These are phyloP conservation scores for Pipa parva DNA, from an alignment of 2,113 vertebrate genomes.

Conservation along the genomic window DNA sequence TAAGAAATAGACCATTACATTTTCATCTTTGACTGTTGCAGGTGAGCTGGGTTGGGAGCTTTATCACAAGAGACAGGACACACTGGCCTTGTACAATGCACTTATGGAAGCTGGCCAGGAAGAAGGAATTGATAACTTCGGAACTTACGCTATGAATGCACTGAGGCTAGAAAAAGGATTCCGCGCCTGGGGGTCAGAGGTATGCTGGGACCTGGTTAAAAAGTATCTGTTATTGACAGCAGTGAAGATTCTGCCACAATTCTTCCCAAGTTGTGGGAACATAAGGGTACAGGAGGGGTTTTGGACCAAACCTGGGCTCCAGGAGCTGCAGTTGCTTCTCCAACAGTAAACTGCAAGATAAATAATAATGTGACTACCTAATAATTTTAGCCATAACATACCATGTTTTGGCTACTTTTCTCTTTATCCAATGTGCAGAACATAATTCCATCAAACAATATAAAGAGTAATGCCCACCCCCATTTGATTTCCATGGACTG, in stretches of 20 bases:
- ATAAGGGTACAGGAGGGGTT: too few species aligned
- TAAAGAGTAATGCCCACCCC: too few species aligned
- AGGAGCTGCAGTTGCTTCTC: too few species aligned
- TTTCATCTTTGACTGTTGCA: conserved; percentile 42
- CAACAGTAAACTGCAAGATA: too few species aligned
- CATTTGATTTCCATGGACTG: too few species aligned
- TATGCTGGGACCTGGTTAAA: conserved; percentile 45
- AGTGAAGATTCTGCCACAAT: neutral
- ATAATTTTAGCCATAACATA: too few species aligned
- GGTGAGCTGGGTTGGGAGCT: conserved; percentile 97
- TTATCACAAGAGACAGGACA: conserved; percentile 78
- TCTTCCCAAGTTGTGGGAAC: neutral
- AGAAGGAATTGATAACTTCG: conserved; percentile 88
- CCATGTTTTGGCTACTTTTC: too few species aligned
- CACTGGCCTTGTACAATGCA: conserved; percentile 67
- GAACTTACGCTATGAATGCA: conserved; percentile 83
- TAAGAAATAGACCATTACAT: too few species aligned
- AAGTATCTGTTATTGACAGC: neutral
- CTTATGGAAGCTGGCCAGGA: conserved; percentile 87
- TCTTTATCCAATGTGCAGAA: too few species aligned
- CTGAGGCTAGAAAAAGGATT: conserved; percentile 93
- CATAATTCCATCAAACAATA: too few species aligned
- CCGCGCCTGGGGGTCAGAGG: conserved; percentile 95
- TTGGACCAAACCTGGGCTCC: too few species aligned
- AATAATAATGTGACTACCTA: too few species aligned